Conservation (phyloP, 1,140 invertebrate genomes). For the Manduca sexta region DNA sequence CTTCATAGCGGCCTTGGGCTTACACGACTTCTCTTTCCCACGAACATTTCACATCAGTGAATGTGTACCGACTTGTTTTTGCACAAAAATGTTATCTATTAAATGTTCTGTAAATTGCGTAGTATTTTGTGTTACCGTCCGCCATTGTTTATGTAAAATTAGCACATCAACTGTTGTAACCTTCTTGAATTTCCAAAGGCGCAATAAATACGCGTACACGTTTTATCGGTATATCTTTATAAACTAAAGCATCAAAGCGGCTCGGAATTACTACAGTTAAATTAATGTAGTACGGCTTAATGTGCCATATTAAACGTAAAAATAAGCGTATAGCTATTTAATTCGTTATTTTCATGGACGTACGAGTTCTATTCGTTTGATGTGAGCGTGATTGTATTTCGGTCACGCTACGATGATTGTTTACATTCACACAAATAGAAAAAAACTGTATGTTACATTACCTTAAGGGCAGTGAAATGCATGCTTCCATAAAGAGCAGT, state of each 20-base stretch:
- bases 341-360: too few species aligned
- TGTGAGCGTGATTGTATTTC: too few species aligned
- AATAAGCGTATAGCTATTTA: too few species aligned
- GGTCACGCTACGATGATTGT: too few species aligned
- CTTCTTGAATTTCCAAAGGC: conserved; percentile 30
- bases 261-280: conserved; percentile 2
- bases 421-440: too few species aligned
- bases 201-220: conserved; percentile 30
- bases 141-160: conserved; percentile 52
- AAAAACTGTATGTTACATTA: too few species aligned
- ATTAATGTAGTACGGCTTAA: not conserved
- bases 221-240: conserved; percentile 50
- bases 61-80: conserved; percentile 9
- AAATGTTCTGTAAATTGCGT: conserved; percentile 28
- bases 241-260: conserved; percentile 24
- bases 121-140: conserved; percentile 27
- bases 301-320: too few species aligned
- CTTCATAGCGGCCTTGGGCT: conserved; percentile 7
- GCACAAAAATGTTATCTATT: conserved; percentile 19
- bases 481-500: too few species aligned
- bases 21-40: conserved; percentile 8
- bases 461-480: too few species aligned
- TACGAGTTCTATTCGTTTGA: too few species aligned
- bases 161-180: conserved; percentile 39
- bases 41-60: conserved; percentile 7